Evolutionary conservation across 64 coral and sea anemone genomes (phyloP), one percentile per base, ranked within the genome.

Genomic region (Actinia equina): DNA sequence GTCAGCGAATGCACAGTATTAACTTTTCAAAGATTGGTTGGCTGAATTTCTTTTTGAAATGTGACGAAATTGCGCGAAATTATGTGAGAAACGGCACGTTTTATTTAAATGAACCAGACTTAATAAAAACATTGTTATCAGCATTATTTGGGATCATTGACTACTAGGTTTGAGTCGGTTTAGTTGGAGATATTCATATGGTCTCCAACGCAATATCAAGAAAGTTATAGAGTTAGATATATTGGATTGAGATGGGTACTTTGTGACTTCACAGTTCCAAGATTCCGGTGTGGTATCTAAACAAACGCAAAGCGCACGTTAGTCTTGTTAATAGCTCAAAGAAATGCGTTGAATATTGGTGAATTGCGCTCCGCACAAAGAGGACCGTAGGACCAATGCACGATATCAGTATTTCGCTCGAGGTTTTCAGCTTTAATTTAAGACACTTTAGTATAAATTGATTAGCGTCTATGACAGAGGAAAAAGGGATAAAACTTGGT

Each of bases 211-310:
- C 69, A 74, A 74, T 74, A 74, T 74, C 69, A 9, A 30, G 9
- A 41, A 30, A 74, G 69, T 74, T 74, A 30, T 41, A 20, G 69
- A 74, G 7, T 30, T 15, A 25, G n/a, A 74, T 25, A 30, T 27
- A 27, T 27, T 74, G n/a, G 69, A 14, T 14, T 74, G 23, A 74
- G n/a, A 41, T 26, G 10, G 26, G 69, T 41, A 74, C 69, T 74
- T 74, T 74, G 69, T 25, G 69, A 74, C n/a, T 74, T 5, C 26
- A 74, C 23, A 74, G 69, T 26, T 74, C 69, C 69, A 14, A 42
- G 69, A 74, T 74, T 74, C 69, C 69, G 69, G 69, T 74, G 25
- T 74, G 69, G 69, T 41, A 74, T 74, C 69, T 74, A 74, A 74
- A 74, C 69, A 74, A 74, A 74, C 69, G n/a, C n/a, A 74, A 74